Evolutionary conservation across 30 jellyfish, hydroid and myxozoan species (phyloP).

Genomic region (Calvadosia cruxmelitensis): DNA sequence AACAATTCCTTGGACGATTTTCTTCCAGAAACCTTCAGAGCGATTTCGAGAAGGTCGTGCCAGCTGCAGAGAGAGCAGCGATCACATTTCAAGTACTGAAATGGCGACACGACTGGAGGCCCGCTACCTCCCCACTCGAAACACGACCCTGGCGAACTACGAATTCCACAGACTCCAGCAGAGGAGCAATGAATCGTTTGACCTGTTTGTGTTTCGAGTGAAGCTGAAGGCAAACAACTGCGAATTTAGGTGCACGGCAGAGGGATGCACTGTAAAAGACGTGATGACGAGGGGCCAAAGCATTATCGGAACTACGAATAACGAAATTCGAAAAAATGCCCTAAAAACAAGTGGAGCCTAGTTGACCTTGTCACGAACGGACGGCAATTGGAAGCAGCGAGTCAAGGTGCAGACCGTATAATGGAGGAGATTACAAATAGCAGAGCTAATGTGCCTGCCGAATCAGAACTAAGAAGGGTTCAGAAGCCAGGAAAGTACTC

Average conservation of each 20-base stretch:
- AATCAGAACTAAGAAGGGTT: too few relatives aligned
- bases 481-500: constrained; percentile 9
- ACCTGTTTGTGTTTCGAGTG: neutral
- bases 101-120: neutral
- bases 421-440: neutral
- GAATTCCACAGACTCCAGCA: constrained; percentile 3
- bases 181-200: neutral
- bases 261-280: neutral
- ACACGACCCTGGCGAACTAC: neutral
- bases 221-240: constrained; percentile 1
- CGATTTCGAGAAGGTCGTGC: constrained; percentile 13
- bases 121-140: neutral
- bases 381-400: neutral
- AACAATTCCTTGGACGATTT: constrained; percentile 14
- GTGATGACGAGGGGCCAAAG: neutral
- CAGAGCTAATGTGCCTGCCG: neutral
- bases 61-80: neutral
- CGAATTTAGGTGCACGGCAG: neutral
- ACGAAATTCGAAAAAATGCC: neutral
- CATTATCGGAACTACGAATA: neutral
- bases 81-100: constrained; percentile 4
- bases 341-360: neutral
- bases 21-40: too few relatives aligned
- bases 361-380: neutral
- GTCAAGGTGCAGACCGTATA: neutral